phyloP scores from a whole-genome alignment of 2,113 vertebrate species.

The Danio rerio region GRCz12tu NC_133192.1:49954501-49955000 shows the following conservation, averaged over 20 bases:
- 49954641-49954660: slow-evolving; percentile 63
- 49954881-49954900: too few relatives aligned
- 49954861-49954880: not conserved
- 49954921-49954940: not conserved
- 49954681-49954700: slow-evolving; percentile 81
- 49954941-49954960: not conserved
- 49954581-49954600: not conserved
- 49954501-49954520: not conserved
- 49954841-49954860: not conserved
- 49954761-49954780: slow-evolving; percentile 35
- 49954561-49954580: not conserved
- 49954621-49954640: slow-evolving; percentile 41
- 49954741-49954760: slow-evolving; percentile 18
- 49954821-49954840: not conserved
- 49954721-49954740: slow-evolving; percentile 50
- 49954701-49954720: slow-evolving; percentile 73
- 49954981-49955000: not conserved
- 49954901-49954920: too few relatives aligned
- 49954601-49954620: not conserved
- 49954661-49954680: slow-evolving; percentile 73
- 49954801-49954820: not conserved
- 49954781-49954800: slow-evolving; percentile 15
- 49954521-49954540: not conserved
- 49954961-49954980: too few relatives aligned
- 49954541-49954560: not conserved